phyloP scores from a whole-genome alignment of 2,113 vertebrate species.

The Rhipidura dahli region DNA sequence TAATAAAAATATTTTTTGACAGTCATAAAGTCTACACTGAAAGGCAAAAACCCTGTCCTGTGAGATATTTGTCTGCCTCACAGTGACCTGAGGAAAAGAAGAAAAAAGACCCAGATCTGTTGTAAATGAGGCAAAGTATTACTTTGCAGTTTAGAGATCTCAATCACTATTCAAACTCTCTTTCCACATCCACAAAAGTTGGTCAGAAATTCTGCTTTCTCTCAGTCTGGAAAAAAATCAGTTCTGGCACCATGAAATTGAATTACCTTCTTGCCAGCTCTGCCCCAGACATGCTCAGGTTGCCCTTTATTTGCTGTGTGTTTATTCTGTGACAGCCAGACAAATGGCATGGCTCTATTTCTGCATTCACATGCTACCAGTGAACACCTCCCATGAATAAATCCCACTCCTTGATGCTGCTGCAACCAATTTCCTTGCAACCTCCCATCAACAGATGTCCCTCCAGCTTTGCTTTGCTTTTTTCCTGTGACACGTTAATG shows the following conservation, averaged over 20 bases:
- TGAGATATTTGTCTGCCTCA: not conserved
- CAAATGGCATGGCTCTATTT: not conserved
- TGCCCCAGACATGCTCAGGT: not conserved
- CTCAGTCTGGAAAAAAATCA: not conserved
- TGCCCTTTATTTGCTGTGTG: not conserved
- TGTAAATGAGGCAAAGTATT: not conserved
- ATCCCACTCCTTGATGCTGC: not conserved
- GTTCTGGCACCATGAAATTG: accelerated
- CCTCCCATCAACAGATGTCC: not conserved
- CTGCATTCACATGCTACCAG: not conserved
- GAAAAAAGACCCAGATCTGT: not conserved
- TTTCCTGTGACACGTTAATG: not conserved
- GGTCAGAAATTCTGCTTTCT: not conserved
- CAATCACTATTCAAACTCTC: not conserved
- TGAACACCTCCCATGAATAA: not conserved
- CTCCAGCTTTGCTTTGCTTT: not conserved
- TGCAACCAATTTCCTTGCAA: not conserved
- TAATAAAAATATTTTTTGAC: not conserved
- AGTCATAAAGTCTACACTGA: not conserved
- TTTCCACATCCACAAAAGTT: not conserved
- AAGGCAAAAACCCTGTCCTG: not conserved
- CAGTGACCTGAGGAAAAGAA: not conserved
- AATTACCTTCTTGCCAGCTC: not conserved
- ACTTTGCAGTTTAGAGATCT: not conserved
- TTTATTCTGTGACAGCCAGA: not conserved